Evolutionary conservation across 2,888 invertebrate genomes (phyloP), one percentile per base, ranked within the genome.

Genomic region (Geophilus truncorum): DNA sequence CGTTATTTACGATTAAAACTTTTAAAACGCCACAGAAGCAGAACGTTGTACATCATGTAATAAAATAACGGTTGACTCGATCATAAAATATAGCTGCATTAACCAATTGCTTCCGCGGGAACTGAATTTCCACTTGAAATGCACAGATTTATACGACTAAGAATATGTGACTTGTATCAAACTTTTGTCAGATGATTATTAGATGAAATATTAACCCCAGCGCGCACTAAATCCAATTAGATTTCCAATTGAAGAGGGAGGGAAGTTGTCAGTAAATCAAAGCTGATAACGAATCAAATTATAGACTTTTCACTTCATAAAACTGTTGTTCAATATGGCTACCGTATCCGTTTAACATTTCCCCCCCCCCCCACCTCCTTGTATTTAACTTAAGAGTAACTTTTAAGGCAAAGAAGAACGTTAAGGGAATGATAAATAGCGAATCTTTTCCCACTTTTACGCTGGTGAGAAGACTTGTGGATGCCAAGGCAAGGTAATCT

Each of bases 251-350:
- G 70, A 25, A 70, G 70, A 28, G 70, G 70, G 70, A 70, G 70
- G 70, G 28, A 70, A 70, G 70, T 70, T 70, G 70, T 70, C 70
- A 28, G 70, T 70, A 70, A 70, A 70, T 70, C 70, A 70, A 70
- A 5, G 28, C 70, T 70, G 70, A 70, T 70, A 70, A 70, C 10
- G 70, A 70, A 70, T 70, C 70, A 70, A 70, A 70, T 70, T 70
- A 70, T 70, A 45, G 5, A 70, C 25, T 70, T 70, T 70, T 23
- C 70, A 70, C 28, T 70, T 70, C 10, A 28, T 70, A 70, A 70
- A 51, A 18, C 18, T 7, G n/a, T 28, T 28, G 70, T 70, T 28
- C 23, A 70, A 70, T 70, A 70, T 70, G 70, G 70, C 70, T 70
- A 25, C 70, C 12, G 28, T 25, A 15, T 70, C 28, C 70, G 25